Evolutionary conservation across 2,113 vertebrate species (phyloP).

Genomic region (Dendrocopos noguchii): DNA sequence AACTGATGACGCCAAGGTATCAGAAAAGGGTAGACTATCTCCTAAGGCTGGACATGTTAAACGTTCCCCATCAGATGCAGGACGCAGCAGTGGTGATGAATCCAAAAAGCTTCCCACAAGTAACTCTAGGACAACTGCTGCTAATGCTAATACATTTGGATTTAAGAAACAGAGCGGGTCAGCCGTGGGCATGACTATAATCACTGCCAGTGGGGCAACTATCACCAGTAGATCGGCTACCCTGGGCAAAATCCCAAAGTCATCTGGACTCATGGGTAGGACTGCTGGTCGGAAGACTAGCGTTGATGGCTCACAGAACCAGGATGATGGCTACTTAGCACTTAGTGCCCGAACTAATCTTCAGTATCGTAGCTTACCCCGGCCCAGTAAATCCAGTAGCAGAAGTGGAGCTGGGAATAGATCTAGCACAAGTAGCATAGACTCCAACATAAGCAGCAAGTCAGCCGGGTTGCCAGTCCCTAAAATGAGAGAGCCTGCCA

Average conservation of each 20-base stretch:
- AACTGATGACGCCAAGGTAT: slow-evolving; percentile 97
- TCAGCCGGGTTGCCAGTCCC: slow-evolving; percentile 83
- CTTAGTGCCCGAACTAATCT: slow-evolving; percentile 90
- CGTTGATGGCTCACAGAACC: slow-evolving; percentile 84
- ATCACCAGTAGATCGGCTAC: slow-evolving; percentile 96
- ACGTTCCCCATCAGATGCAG: slow-evolving; percentile 92
- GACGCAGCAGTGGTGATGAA: slow-evolving; percentile 93
- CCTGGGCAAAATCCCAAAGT: slow-evolving; percentile 95
- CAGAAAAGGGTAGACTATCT: slow-evolving; percentile 92
- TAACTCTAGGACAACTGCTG: slow-evolving; percentile 80
- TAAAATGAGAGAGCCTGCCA: slow-evolving; percentile 83
- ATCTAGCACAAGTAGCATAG: slow-evolving; percentile 97
- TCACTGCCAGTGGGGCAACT: slow-evolving; percentile 92
- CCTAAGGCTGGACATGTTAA: slow-evolving; percentile 88
- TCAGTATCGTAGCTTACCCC: slow-evolving; percentile 95
- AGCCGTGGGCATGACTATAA: slow-evolving; percentile 82
- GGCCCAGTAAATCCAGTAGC: slow-evolving; percentile 91
- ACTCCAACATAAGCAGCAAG: slow-evolving; percentile 90
- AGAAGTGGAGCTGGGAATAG: slow-evolving; percentile 89
- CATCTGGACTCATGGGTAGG: slow-evolving; percentile 82
- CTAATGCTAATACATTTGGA: slow-evolving; percentile 90
- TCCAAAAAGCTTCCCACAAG: slow-evolving; percentile 84
- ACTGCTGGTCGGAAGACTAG: slow-evolving; percentile 81
- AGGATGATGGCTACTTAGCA: slow-evolving; percentile 91
- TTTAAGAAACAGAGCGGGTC: slow-evolving; percentile 93